Evolutionary conservation across 2,113 vertebrate species (phyloP).

Genomic region (Lota lota): DNA sequence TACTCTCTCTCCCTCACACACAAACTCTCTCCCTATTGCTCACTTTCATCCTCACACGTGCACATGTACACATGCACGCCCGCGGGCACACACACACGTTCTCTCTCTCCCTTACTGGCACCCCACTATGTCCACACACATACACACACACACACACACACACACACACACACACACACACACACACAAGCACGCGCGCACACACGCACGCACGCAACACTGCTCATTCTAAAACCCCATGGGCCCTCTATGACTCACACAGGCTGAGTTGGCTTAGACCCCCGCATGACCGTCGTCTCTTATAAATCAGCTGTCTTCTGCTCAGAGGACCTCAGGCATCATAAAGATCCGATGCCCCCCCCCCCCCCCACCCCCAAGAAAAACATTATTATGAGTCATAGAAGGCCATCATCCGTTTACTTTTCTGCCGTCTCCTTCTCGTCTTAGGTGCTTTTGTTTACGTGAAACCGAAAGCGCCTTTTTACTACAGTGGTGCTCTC

Average conservation of each 20-base stretch:
- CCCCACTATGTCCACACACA: no score
- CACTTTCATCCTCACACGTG: not conserved
- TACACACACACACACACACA: not conserved
- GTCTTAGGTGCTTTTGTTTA: no score
- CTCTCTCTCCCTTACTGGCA: no score
- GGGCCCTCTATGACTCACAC: conserved; percentile 41
- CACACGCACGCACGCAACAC: not conserved
- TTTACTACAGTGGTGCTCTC: no score
- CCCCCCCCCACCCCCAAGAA: no score
- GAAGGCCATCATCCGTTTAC: no score
- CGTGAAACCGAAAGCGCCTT: no score
- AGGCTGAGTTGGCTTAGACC: not conserved
- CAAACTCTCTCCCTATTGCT: not conserved
- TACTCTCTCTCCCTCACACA: conserved; percentile 17
- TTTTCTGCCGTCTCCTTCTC: no score
- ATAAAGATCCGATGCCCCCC: conserved; percentile 16
- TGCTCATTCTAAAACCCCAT: conserved; percentile 32
- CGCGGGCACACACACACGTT: not conserved
- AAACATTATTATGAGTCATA: no score
- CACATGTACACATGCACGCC: conserved; percentile 15
- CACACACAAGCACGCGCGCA: not conserved
- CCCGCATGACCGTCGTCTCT: no score
- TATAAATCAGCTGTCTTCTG: no score
- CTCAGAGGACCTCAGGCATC: conserved; percentile 26
- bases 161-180: not conserved